A percentile compares a stretch with the other conserved stretches of the same genome.
These are phyloP conservation scores for Andrena fulva DNA, from an alignment of 2,888 invertebrate species.

Conservation along the genomic window DNA sequence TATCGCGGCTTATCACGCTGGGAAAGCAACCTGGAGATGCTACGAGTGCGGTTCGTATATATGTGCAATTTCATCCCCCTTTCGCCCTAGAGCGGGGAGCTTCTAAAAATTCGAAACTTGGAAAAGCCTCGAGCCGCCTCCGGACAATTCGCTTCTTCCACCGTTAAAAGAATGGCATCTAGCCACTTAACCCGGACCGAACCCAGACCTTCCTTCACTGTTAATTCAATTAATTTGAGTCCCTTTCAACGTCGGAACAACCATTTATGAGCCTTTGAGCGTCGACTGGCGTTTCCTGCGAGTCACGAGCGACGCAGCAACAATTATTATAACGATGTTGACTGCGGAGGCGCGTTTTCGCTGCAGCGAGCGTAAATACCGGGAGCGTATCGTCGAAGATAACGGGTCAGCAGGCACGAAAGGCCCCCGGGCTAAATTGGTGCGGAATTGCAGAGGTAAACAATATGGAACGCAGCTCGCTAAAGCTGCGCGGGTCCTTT, in stretches of 20 bases:
- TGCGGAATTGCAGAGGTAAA: conserved; percentile 34
- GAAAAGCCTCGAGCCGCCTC: background rate
- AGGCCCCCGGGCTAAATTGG: conserved; percentile 19
- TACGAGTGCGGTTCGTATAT: conserved; percentile 81
- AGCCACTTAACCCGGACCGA: too few species aligned
- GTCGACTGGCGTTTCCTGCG: background rate
- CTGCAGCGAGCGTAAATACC: background rate
- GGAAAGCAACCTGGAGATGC: conserved; percentile 82
- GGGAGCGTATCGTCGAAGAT: conserved; percentile 22
- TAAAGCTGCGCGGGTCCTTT: background rate
- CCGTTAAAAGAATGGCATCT: background rate
- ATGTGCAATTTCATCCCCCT: background rate
- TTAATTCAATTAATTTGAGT: conserved; percentile 8
- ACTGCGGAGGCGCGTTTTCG: background rate
- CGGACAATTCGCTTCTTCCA: background rate
- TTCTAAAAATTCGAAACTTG: background rate
- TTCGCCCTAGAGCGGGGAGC: background rate
- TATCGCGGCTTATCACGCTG: conserved; percentile 82
- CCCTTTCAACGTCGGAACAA: background rate
- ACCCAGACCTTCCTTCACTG: background rate
- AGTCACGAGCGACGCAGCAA: background rate
- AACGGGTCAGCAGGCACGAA: conserved; percentile 47
- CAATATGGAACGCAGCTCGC: conserved; percentile 25
- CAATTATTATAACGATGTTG: conserved; percentile 22
- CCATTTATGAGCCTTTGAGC: background rate